Evolutionary conservation across 2,797 vertebrate genomes (phyloP), one percentile per base, ranked within the genome.

Genomic region (Smutsia gigantea): DNA sequence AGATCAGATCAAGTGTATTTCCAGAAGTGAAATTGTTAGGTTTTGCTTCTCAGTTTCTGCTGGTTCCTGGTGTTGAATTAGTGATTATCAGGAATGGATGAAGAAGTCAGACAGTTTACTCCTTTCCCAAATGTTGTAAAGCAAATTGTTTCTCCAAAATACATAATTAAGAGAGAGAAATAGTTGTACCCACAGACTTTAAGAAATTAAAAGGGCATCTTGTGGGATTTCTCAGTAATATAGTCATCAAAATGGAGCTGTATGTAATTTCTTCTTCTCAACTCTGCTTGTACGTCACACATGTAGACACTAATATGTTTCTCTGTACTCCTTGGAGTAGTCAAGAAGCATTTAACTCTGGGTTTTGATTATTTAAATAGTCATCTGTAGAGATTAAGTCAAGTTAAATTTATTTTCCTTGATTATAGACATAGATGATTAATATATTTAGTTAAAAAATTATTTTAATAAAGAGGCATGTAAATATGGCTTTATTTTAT

Each of bases 361-460:
- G 7, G 51, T 89, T 90, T 95, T 94, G 77, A 96, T 94, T 96
- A 87, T 23, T 55, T 95, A 82, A 78, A 34, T 82, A 82, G 53
- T 90, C 68, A 88, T 68, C 34, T 74, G 6, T 75, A 69, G 57
- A 83, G 39, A 69, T 92, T 64, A 90, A 93, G 55, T 71, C 15
- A 93, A 31, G 34, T 84, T 27, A 90, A 81, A 75, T 95, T 90
- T 85, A 31, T 87, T 92, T 93, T 93, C 64, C 25, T 93, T 96
- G 90, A 53, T 88, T 92, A 46, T 1, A 77, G 27, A 84, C 14
- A 68, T 34, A 85, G 34, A 75, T 91, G 57, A 42, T 90, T 88
- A 96, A n/a, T 17, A n/a, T 86, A 85, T 53, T 90, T 86, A 93
- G 81, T 94, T 19, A 27, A 11, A 51, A 29, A 31, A 34, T 59